Evolutionary conservation across 2,797 vertebrate species (phyloP), one percentile per base, ranked within the genome.

Genomic region (Gastrophryne carolinensis): DNA sequence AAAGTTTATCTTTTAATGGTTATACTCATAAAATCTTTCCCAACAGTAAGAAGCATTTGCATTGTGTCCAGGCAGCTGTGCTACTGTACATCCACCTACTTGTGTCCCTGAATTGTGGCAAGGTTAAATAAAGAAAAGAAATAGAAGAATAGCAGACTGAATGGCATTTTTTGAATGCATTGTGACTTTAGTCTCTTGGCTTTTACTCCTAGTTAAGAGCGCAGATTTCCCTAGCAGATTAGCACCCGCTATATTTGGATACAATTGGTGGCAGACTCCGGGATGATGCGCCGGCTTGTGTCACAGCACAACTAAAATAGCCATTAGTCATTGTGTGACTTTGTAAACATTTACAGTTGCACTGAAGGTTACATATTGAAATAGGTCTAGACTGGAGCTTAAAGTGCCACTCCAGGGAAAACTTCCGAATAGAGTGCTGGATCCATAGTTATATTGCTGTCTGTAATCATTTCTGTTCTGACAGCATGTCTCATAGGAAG

Each of bases 211-310:
- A 56, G 6, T 21, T 21, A 82, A 66, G 78, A 84, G 81, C 81
- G 70, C 52, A 81, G 26, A 50, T 34, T 74, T 82, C 77, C 49
- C 32, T 53, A 39, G 82, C 69, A 78, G 79, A 63, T 73, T 65
- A 65, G 67, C 60, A 65, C 0, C 0, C 79, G 73, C 77, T 87
- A 81, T 86, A 84, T 88, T 79, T 81, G 81, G 80, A 79, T 66
- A 17, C 1, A 60, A 61, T 62, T 63, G 52, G 72, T 58, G 35
- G 81, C 79, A 83, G 84, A 81, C 81, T 64, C 79, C 79, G 84
- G 80, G 65, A 70, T 79, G 64, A 80, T 49, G 27, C 12, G 37
- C 50, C 44, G 21, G 23, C 5, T 30, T 30, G 26, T 73, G 37
- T 57, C 61, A 73, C 37, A 44, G 26, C 23, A 17, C 26, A 35